Conservation (phyloP, 2,797 vertebrate species). For the Potorous gilbertii region DNA sequence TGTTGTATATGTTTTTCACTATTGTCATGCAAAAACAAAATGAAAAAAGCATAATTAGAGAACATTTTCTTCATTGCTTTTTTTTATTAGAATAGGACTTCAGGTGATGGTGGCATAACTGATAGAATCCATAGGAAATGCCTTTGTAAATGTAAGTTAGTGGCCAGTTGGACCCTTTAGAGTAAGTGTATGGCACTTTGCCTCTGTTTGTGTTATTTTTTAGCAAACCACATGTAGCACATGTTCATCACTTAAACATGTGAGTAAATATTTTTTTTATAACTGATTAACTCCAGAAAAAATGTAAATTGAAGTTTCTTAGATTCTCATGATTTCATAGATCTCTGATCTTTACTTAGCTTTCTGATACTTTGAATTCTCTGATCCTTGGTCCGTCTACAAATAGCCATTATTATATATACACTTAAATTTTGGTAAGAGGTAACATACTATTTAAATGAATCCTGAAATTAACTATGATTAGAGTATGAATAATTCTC, state of each 20-base stretch:
- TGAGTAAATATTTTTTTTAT: not conserved
- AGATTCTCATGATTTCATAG: not conserved
- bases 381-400: not conserved
- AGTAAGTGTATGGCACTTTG: not conserved
- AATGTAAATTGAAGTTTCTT: not conserved
- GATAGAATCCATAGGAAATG: not conserved
- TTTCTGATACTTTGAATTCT: slow-evolving; percentile 44
- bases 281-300: not conserved
- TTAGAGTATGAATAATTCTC: slow-evolving; percentile 63
- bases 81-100: not conserved
- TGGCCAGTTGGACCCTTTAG: not conserved
- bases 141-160: not conserved
- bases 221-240: not conserved
- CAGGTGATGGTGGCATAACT: not conserved
- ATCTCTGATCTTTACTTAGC: slow-evolving; percentile 37
- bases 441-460: slow-evolving; percentile 48
- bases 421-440: slow-evolving; percentile 28
- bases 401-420: slow-evolving; percentile 52
- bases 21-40: not conserved
- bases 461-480: slow-evolving; percentile 46
- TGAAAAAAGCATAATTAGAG: not conserved
- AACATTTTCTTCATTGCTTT: not conserved
- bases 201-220: not conserved
- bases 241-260: not conserved
- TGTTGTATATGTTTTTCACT: not conserved